Base-by-base conservation (phyloP, 1,140 invertebrate genomes). In the Eumeta japonica region DNA sequence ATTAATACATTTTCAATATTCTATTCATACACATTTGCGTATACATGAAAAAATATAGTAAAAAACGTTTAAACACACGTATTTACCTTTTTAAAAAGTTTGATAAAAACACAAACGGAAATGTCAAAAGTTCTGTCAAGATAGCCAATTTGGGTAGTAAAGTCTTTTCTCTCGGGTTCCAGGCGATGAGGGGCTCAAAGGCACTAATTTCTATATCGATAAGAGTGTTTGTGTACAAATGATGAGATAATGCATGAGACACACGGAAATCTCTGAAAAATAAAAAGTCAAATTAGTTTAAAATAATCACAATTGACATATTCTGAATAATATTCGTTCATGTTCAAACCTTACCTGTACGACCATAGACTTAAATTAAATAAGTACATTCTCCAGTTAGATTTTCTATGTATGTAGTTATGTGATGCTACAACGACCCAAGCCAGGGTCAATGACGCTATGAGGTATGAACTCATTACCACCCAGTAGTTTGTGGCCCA, bases 361-460 rank as follows among this genome's bases (percentile, higher is more conserved):
- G 84, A 82, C 73, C 86, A 71, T 28, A 85, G 45, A 16, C 75
- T 75, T 16, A 92, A 61, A 52, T 91, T 85, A 40, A 88, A 89
- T 17, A 87, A 81, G 53, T 88, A 90, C 83, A 89, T 90, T 31
- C 89, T 81, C 77, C 87, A 90, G 52, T 84, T 90, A 46, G 90
- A 81, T 33, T 73, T 81, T 52, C 82, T 79, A 55, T 93, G 90
- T 38, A 92, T 84, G 57, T 86, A 94, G 60, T 92, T 94, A 58
- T 94, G 90, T 0, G 82, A 77, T 13, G 76, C 77, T 10, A 87
- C 76, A 2, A 71, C 63, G 0, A 77, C 66, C 73, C 83, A 81
- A 1, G 70, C 62, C 1, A 90, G 58, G 11, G 76, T 63, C 3
- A 84, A 15, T 20, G 61, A 55, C 11, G 66, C 59, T 3, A 54